A percentile compares a stretch with the other conserved stretches of the same genome.
phyloP scores from a whole-genome alignment of 2,888 invertebrate species.

The Orthosia cruda region DNA sequence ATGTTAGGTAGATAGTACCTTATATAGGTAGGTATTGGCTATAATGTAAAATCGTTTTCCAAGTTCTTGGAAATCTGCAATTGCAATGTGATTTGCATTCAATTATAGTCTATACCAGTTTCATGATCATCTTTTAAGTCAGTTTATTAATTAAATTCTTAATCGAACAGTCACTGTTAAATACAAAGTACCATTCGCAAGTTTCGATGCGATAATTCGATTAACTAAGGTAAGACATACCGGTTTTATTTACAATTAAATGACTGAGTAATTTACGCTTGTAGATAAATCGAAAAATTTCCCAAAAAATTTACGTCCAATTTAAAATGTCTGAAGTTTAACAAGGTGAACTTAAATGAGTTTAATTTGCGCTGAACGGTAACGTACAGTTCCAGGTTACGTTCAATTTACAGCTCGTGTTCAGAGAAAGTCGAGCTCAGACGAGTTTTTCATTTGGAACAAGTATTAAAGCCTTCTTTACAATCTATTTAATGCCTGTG shows the following conservation, averaged over 20 bases:
- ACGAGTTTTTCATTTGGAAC: slow-evolving; percentile 72
- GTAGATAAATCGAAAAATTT: slow-evolving; percentile 32
- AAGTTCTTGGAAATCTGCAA: slow-evolving; percentile 28
- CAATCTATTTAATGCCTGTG: slow-evolving; percentile 68
- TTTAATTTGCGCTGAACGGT: slow-evolving; percentile 66
- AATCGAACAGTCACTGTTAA: slow-evolving; percentile 61
- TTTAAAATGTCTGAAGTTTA: slow-evolving; percentile 55
- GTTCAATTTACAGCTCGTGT: slow-evolving; percentile 63
- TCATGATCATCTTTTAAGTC: slow-evolving; percentile 14
- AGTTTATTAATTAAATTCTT: slow-evolving; percentile 33
- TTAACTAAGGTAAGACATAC: slow-evolving; percentile 3
- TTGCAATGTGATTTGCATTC: slow-evolving; percentile 32
- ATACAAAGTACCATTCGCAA: slow-evolving; percentile 5
- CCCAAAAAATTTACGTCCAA: slow-evolving; percentile 28
- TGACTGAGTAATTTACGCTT: slow-evolving; percentile 40
- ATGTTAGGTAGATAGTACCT: neutral
- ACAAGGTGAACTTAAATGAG: slow-evolving; percentile 46
- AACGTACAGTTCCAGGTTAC: slow-evolving; percentile 57
- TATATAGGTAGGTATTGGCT: neutral
- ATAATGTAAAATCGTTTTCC: slow-evolving; percentile 4
- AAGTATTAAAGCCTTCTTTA: slow-evolving; percentile 70
- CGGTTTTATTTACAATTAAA: slow-evolving; percentile 31
- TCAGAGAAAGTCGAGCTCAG: slow-evolving; percentile 68
- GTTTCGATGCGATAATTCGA: slow-evolving; percentile 22
- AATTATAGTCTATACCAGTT: slow-evolving; percentile 16